A percentile compares a stretch with the other conserved stretches of the same genome.
phyloP scores from a whole-genome alignment of 2,113 vertebrate species.

The Brachirus orientalis region DNA sequence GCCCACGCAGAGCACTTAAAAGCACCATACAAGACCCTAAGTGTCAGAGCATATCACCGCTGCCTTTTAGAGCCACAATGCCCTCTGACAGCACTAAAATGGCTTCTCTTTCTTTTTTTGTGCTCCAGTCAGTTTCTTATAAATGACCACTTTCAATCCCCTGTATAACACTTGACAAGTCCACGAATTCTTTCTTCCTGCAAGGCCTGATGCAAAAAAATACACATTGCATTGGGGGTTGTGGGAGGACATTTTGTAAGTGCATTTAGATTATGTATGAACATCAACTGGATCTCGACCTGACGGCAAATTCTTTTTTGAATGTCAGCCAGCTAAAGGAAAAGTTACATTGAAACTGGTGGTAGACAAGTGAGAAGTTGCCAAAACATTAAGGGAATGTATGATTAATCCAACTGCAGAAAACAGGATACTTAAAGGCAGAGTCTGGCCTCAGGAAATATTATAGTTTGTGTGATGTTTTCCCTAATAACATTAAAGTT shows the following conservation, averaged over 20 bases:
- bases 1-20: slow-evolving; percentile 79
- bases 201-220: slow-evolving; percentile 59
- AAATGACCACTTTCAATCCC: slow-evolving; percentile 72
- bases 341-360: slow-evolving; percentile 28
- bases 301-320: slow-evolving; percentile 40
- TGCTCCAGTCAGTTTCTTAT: slow-evolving; percentile 59
- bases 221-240: slow-evolving; percentile 7
- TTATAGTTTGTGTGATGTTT: background rate
- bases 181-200: slow-evolving; percentile 67
- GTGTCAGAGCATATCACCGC: slow-evolving; percentile 80
- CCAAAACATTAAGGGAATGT: slow-evolving; percentile 34
- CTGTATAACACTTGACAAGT: slow-evolving; percentile 58
- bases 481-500: slow-evolving; percentile 29
- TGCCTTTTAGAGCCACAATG: slow-evolving; percentile 79
- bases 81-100: slow-evolving; percentile 81
- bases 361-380: slow-evolving; percentile 27
- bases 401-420: slow-evolving; percentile 11
- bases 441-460: slow-evolving; percentile 14
- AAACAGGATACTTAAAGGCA: slow-evolving; percentile 2
- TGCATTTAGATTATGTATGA: slow-evolving; percentile 49
- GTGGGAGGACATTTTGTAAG: slow-evolving; percentile 33
- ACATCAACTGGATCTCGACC: slow-evolving; percentile 51
- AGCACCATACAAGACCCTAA: slow-evolving; percentile 72
- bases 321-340: slow-evolving; percentile 37
- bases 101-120: slow-evolving; percentile 72